These are phyloP conservation scores for Planiliza haematocheilus DNA, from an alignment of 2,113 vertebrate species.

Conservation along the genomic window DNA sequence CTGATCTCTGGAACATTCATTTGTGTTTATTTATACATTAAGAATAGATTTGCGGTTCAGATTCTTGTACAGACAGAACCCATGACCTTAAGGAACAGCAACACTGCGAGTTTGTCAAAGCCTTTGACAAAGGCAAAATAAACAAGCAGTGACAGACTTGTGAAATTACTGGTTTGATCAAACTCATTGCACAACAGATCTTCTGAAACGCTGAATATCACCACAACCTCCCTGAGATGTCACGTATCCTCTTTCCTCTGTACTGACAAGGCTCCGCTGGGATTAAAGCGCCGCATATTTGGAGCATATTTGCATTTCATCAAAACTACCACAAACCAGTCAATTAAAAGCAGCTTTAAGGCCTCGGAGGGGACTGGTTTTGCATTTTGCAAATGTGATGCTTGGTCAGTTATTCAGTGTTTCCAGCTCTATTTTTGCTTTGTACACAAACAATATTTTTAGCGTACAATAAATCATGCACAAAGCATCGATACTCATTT, in stretches of 20 bases:
- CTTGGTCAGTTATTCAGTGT: not conserved
- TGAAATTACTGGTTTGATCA: conserved; percentile 26
- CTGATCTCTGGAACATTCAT: no score
- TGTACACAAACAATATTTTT: no score
- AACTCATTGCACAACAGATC: conserved; percentile 17
- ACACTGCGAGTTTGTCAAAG: no score
- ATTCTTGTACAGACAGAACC: no score
- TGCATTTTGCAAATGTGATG: not conserved
- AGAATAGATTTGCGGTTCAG: no score
- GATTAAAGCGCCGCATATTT: conserved; percentile 13
- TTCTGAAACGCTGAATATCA: not conserved
- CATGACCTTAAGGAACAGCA: no score
- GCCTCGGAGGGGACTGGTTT: not conserved
- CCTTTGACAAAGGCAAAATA: no score
- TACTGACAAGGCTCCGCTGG: conserved; percentile 2
- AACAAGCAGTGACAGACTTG: conserved; percentile 12
- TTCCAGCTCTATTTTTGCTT: not conserved
- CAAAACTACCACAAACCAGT: conserved; percentile 16
- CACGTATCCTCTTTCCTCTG: not conserved
- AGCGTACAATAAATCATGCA: no score
- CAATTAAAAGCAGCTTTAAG: conserved; percentile 2
- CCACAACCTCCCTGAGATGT: conserved; percentile 1
- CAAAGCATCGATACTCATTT: no score
- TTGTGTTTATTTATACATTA: no score
- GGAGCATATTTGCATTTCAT: conserved; percentile 29